phyloP scores from a whole-genome alignment of 2,888 invertebrate genomes.

The Erynnis tages region DNA sequence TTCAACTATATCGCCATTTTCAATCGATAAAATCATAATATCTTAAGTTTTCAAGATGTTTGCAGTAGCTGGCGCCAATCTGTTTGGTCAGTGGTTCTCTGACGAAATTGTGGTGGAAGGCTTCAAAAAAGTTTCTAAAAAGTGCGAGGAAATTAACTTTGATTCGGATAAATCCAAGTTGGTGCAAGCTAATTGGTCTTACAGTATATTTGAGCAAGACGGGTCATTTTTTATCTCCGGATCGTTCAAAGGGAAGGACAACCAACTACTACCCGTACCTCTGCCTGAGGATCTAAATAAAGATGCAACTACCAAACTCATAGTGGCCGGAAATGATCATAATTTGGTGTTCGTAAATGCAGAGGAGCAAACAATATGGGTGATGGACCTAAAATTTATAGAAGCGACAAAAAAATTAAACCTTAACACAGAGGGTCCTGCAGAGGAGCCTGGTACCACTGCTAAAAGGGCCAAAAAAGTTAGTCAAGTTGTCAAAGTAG shows the following conservation, averaged over 20 bases:
- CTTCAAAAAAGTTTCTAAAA: conserved; percentile 42
- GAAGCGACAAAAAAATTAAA: conserved; percentile 43
- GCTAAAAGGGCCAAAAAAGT: conserved; percentile 43
- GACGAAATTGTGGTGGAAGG: conserved; percentile 41
- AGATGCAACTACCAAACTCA: conserved; percentile 40
- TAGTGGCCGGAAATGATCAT: conserved; percentile 60
- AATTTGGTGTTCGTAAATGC: conserved; percentile 47
- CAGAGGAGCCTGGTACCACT: conserved; percentile 33
- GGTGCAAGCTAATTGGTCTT: conserved; percentile 61
- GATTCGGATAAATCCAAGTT: conserved; percentile 40
- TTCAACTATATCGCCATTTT: too few species aligned
- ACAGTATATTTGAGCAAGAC: conserved; percentile 56
- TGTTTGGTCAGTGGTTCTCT: conserved; percentile 68
- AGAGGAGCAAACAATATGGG: conserved; percentile 45
- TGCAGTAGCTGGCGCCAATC: conserved; percentile 60
- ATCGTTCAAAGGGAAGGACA: conserved; percentile 49
- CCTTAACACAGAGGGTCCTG: conserved; percentile 44
- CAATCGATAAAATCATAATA: too few species aligned
- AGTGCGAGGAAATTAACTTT: conserved; percentile 31
- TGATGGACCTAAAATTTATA: conserved; percentile 47
- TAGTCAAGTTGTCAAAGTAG: conserved; percentile 46
- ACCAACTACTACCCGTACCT: conserved; percentile 44
- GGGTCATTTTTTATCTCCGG: conserved; percentile 55
- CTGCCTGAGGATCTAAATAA: conserved; percentile 38
- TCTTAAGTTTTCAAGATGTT: conserved; percentile 39